Percentiles rank a stretch among this genome's conserved stretches.
Conservation (phyloP, 2,113 vertebrate species). For the Manacus vitellinus region DNA sequence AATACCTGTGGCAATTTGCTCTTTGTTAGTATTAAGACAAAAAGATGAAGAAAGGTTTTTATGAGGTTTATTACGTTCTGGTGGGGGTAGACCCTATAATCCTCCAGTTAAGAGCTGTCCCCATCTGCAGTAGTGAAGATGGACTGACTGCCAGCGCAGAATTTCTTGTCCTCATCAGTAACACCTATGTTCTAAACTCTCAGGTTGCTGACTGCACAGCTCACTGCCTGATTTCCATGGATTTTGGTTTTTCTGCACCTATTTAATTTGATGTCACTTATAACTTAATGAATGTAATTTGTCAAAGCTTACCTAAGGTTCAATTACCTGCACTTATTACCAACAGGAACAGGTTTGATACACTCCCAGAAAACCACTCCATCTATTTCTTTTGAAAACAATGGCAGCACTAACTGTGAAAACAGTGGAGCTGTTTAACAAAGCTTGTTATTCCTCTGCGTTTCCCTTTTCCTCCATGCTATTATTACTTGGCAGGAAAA, state of each 20-base stretch:
- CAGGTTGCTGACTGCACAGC: neutral
- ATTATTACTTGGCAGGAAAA: neutral
- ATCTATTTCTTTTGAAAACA: neutral
- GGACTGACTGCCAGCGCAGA: neutral
- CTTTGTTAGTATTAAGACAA: neutral
- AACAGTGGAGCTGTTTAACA: neutral
- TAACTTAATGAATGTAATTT: neutral
- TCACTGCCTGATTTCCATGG: neutral
- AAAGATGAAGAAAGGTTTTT: neutral
- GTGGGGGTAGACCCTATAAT: neutral
- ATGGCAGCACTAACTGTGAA: neutral
- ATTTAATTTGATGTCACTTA: neutral
- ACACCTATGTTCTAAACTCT: neutral
- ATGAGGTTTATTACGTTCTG: neutral
- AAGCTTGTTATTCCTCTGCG: neutral
- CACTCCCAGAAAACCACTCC: neutral
- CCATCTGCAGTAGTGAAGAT: neutral
- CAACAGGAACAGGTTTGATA: neutral
- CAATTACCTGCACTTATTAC: neutral
- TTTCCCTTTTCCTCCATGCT: neutral
- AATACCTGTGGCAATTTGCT: neutral
- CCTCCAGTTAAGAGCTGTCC: neutral
- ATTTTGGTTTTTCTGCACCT: neutral
- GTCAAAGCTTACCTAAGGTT: neutral
- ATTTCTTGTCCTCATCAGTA: neutral